phyloP scores from a whole-genome alignment of 2,797 vertebrate genomes.

The Sebastes matsubarae region DNA sequence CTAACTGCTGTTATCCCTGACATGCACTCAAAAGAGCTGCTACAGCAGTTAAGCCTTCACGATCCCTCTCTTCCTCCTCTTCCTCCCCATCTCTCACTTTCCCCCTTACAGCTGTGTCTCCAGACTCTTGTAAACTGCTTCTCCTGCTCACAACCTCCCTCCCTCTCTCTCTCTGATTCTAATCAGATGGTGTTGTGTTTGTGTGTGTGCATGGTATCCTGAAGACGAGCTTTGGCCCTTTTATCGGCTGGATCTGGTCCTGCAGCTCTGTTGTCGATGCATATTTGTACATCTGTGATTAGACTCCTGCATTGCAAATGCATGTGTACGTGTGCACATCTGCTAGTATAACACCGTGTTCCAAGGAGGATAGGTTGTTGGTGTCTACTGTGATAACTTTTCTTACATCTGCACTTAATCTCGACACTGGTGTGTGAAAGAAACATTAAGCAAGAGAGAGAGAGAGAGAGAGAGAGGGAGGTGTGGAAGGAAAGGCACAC shows the following conservation, averaged over 20 bases:
- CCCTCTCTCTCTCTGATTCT: conserved; percentile 25
- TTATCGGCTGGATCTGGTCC: conserved; percentile 15
- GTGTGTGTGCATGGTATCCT: background rate
- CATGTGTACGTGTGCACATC: background rate
- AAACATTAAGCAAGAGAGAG: conserved; percentile 10
- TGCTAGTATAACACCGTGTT: conserved; percentile 6
- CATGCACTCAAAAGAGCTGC: conserved; percentile 50
- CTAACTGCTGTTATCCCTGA: conserved; percentile 54
- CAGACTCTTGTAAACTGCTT: conserved; percentile 23
- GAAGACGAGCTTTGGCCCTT: conserved; percentile 15
- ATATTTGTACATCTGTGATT: conserved; percentile 31
- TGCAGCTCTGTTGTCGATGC: background rate
- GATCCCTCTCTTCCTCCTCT: conserved; percentile 38
- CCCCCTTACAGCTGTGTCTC: conserved; percentile 31
- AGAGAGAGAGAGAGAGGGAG: background rate
- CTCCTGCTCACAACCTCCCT: conserved; percentile 11
- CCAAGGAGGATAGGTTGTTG: background rate
- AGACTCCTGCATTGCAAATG: background rate
- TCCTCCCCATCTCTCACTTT: conserved; percentile 24
- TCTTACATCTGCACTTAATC: conserved; percentile 59
- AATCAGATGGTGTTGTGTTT: conserved; percentile 37
- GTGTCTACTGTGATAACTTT: conserved; percentile 35
- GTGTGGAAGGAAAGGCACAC: background rate
- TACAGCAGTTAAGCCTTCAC: conserved; percentile 48
- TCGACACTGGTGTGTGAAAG: conserved; percentile 27